phyloP scores from a whole-genome alignment of 2,113 vertebrate genomes.

The Bujurquina vittata region DNA sequence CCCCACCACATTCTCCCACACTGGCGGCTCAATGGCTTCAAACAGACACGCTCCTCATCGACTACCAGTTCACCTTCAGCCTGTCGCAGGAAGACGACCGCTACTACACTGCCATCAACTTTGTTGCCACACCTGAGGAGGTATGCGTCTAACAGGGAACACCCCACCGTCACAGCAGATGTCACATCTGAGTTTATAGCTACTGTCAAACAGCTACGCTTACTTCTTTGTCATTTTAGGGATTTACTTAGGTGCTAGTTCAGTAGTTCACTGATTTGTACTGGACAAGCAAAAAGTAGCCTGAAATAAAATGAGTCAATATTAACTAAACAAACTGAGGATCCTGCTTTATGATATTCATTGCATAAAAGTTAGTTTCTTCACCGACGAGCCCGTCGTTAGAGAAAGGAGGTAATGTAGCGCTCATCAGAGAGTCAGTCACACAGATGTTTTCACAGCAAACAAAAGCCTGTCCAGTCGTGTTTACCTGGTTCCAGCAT shows the following conservation, averaged over 20 bases:
- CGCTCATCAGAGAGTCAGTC: neutral
- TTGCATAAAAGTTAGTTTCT: neutral
- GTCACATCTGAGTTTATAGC: constrained; percentile 1
- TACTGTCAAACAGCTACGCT: neutral
- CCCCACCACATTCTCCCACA: neutral
- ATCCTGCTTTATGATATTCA: neutral
- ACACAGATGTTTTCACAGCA: constrained; percentile 35
- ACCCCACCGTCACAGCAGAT: constrained; percentile 23
- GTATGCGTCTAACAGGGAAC: constrained; percentile 71
- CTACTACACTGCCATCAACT: constrained; percentile 98
- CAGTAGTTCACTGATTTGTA: neutral
- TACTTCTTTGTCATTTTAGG: neutral
- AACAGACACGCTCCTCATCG: constrained; percentile 95
- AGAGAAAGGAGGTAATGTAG: neutral
- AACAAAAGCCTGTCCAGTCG: constrained; percentile 5
- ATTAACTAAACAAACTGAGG: neutral
- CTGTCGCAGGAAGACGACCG: constrained; percentile 98
- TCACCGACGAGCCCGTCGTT: neutral
- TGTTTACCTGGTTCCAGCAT: constrained; percentile 39
- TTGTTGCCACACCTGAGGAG: constrained; percentile 97
- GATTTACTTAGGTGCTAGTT: neutral
- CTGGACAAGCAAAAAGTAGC: neutral
- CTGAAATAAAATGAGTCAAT: neutral
- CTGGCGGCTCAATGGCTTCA: neutral
- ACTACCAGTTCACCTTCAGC: constrained; percentile 99